A percentile compares a stretch with the other conserved stretches of the same genome.
Evolutionary conservation across 2,797 vertebrate species (phyloP).

Genomic region (Valencia hispanica): DNA sequence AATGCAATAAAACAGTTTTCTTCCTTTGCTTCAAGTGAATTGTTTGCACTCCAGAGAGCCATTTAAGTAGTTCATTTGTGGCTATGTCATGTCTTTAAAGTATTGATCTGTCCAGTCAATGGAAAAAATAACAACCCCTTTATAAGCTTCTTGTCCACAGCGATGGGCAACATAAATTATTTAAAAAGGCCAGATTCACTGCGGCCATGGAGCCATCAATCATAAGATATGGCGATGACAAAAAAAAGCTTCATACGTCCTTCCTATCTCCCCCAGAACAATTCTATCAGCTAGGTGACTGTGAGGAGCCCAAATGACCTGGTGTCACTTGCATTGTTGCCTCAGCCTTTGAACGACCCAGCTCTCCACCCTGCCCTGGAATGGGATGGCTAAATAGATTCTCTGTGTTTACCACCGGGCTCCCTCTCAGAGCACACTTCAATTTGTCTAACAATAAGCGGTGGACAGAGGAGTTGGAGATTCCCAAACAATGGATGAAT

Average conservation of each 20-base stretch:
- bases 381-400: conserved; percentile 95
- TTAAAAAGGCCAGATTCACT: conserved; percentile 99
- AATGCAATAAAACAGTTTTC: conserved; percentile 57
- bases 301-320: conserved; percentile 92
- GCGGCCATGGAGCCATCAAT: conserved; percentile 99
- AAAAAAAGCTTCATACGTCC: conserved; percentile 93
- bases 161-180: conserved; percentile 99
- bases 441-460: conserved; percentile 97
- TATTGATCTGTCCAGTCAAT: conserved; percentile 95
- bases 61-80: conserved; percentile 86
- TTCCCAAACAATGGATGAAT: conserved; percentile 92
- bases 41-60: conserved; percentile 81
- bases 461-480: conserved; percentile 86
- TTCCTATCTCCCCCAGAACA: conserved; percentile 92
- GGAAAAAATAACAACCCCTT: conserved; percentile 98
- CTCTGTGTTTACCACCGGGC: conserved; percentile 88
- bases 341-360: conserved; percentile 92
- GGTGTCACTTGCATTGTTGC: conserved; percentile 97
- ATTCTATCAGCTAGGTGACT: conserved; percentile 98
- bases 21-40: conserved; percentile 71
- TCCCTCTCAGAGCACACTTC: conserved; percentile 89
- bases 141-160: conserved; percentile 98
- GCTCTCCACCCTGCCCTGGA: conserved; percentile 89
- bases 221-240: conserved; percentile 97
- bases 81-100: conserved; percentile 92